Conservation (phyloP, 2,888 invertebrate species). For the Noctua fimbriata region DNA sequence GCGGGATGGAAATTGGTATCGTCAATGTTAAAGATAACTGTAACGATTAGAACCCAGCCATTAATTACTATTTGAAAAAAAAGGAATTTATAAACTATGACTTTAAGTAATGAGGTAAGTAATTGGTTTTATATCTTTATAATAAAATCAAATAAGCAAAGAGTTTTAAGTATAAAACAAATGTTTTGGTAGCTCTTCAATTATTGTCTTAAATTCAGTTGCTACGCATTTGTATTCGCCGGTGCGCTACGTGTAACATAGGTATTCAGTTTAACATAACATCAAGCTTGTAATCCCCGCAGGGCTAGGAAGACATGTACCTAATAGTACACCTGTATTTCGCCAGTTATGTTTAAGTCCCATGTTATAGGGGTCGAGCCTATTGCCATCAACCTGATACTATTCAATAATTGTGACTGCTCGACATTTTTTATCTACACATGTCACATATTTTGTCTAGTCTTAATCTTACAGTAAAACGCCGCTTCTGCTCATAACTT, state of each 20-base stretch:
- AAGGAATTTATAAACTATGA: too few species aligned
- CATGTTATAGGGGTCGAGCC: too few species aligned
- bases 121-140: neutral
- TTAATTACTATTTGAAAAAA: neutral
- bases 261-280: neutral
- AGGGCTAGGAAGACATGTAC: too few species aligned
- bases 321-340: too few species aligned
- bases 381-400: too few species aligned
- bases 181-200: neutral
- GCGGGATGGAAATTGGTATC: neutral
- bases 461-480: neutral
- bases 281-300: too few species aligned
- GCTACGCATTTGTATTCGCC: neutral
- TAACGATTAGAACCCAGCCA: neutral
- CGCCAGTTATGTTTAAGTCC: too few species aligned
- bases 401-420: neutral
- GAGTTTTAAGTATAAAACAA: neutral
- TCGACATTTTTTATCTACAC: neutral
- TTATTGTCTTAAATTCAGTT: neutral
- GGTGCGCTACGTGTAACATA: neutral
- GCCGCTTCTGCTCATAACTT: conserved; percentile 30
- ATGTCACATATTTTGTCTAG: neutral
- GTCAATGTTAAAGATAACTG: neutral
- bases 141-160: neutral
- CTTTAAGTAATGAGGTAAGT: too few species aligned